Conservation (phyloP, 1,140 invertebrate genomes). For the Pseudomyrmex cubaensis region DNA sequence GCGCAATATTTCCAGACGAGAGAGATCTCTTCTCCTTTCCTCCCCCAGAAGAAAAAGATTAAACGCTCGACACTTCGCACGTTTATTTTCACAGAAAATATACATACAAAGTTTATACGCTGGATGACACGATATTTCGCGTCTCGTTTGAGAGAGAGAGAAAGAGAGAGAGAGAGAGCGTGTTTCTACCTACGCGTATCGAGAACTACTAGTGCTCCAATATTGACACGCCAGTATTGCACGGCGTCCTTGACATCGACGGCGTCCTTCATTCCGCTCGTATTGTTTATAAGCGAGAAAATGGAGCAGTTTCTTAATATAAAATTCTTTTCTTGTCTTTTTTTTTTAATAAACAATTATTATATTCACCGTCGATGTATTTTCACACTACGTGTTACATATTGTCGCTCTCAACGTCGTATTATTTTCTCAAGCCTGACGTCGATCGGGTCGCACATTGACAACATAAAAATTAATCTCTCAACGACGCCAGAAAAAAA, state of each 20-base stretch:
- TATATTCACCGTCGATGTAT: neutral
- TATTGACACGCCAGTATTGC: slow-evolving; percentile 8
- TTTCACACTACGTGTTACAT: too few species aligned
- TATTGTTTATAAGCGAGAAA: neutral
- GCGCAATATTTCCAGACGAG: neutral
- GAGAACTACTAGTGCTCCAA: slow-evolving; percentile 4
- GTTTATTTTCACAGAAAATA: slow-evolving; percentile 14
- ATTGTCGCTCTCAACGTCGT: too few species aligned
- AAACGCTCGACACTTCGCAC: neutral
- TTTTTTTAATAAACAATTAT: neutral
- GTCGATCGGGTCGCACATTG: neutral
- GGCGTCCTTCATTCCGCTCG: neutral
- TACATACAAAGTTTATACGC: neutral
- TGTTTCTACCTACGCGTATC: neutral
- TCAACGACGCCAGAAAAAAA: neutral
- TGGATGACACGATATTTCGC: neutral
- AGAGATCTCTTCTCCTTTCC: neutral
- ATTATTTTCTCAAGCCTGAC: neutral
- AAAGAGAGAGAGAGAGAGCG: too few species aligned
- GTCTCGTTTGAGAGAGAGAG: too few species aligned
- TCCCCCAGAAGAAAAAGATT: slow-evolving; percentile 1
- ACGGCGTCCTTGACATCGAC: neutral
- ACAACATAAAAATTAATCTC: slow-evolving; percentile 5
- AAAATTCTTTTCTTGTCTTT: neutral
- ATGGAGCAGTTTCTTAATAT: neutral